These are phyloP conservation scores for Spilosoma lubricipeda DNA, from an alignment of 2,888 invertebrate species.

Conservation along the genomic window DNA sequence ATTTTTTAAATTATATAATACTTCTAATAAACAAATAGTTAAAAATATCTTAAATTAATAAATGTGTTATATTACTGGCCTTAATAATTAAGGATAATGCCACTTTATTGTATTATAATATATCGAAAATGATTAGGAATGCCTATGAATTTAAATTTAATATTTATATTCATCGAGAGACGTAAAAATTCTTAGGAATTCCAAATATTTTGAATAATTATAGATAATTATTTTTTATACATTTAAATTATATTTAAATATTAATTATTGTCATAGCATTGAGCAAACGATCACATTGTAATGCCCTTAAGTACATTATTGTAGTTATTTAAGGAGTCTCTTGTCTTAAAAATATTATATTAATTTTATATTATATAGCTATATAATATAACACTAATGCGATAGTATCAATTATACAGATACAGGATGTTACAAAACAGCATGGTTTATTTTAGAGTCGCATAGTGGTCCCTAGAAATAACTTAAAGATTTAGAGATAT, in stretches of 20 bases:
- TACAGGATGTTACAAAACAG: not conserved
- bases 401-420: not conserved
- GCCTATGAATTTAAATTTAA: not conserved
- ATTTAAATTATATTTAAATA: conserved; percentile 9
- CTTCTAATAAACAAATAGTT: conserved; percentile 16
- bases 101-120: conserved; percentile 29
- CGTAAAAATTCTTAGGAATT: not conserved
- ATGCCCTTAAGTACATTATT: conserved; percentile 46
- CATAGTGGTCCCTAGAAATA: too few species aligned
- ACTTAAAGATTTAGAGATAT: too few species aligned
- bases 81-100: conserved; percentile 66
- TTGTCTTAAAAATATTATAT: not conserved
- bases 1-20: not conserved
- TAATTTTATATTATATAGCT: not conserved
- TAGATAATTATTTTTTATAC: not conserved
- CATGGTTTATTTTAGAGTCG: too few species aligned
- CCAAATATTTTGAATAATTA: not conserved
- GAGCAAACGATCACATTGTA: conserved; percentile 48
- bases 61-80: conserved; percentile 69
- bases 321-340: conserved; percentile 23
- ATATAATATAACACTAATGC: not conserved
- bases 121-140: not conserved
- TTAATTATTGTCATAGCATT: conserved; percentile 41
- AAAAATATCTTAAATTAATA: conserved; percentile 51
- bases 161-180: not conserved